Base-by-base conservation (phyloP, 1,140 invertebrate species). In the Eurosta solidaginis region DNA sequence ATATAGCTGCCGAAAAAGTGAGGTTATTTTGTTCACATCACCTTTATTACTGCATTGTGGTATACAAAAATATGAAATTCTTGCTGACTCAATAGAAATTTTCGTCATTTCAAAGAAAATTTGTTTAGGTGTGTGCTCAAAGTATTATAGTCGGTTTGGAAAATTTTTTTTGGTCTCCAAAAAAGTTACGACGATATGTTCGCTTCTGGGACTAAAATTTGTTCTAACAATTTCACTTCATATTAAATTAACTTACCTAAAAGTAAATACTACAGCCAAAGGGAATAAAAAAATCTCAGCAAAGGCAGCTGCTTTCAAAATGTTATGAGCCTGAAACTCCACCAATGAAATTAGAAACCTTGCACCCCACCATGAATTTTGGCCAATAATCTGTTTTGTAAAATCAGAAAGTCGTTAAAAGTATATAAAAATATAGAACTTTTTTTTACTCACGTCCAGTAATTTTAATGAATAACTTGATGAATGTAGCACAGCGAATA, bases 271-370 rank as follows among this genome's bases (percentile, higher is more conserved):
- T 42, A 96, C 90, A 68, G 93, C 92, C 44, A 95, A 90, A n/a
- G 96, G 96, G 92, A 98, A 94, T 59, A 98, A 90, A 63, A 97
- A 92, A 81, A 98, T 97, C 89, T 99, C 97, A 0, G 93, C 94
- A 76, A 97, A 92, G 17, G 96, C 94, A 77, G 96, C 94, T 45
- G 95, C 91, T 81, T 95, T 92, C 45, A 98, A 89, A 81, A 98
- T 96, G 83, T 94, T 97, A 2, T 92, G 89, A 59, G 95, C 95
- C 85, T 97, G 95, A 80, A 93, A 93, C 88, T 97, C 95, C 49
- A 97, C 92, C 82, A 97, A 89, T 0, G 93, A 94, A 83, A 97
- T 96, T 76, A 95, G 88, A 49, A 96, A 91, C 47, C 96, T 90
- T n/a, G 94, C 93, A 81, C 94, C 93, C 94, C 94, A 95, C 91